These are phyloP conservation scores for Pammene fasciana DNA, from an alignment of 2,888 invertebrate genomes.

Conservation along the genomic window DNA sequence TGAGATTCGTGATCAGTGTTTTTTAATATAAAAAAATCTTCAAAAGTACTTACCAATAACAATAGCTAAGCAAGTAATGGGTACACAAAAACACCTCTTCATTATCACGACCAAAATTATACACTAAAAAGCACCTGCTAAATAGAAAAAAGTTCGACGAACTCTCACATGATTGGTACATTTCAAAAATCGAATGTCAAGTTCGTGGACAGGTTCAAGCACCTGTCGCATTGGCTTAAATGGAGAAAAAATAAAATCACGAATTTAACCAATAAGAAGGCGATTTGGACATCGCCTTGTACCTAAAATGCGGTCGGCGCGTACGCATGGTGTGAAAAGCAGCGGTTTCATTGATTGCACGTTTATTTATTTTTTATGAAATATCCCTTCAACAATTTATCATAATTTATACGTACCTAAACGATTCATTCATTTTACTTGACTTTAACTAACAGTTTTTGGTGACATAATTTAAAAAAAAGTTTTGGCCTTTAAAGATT, in stretches of 20 bases:
- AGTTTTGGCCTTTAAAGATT: no score
- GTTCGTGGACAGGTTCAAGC: conserved; percentile 76
- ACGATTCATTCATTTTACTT: no score
- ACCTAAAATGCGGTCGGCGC: conserved; percentile 43
- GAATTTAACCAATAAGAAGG: conserved; percentile 79
- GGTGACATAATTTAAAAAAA: no score
- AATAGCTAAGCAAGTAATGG: conserved; percentile 16
- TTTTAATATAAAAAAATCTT: background rate
- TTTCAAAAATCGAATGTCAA: conserved; percentile 68
- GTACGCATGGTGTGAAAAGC: conserved; percentile 43
- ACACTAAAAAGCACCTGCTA: conserved; percentile 43
- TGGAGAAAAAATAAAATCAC: conserved; percentile 74
- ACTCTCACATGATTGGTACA: conserved; percentile 51
- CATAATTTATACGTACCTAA: no score
- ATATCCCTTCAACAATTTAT: background rate
- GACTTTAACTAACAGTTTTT: no score
- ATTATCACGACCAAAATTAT: conserved; percentile 14
- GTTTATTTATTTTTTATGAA: background rate
- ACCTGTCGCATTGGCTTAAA: conserved; percentile 64
- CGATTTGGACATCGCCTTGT: conserved; percentile 63
- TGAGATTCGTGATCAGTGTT: background rate
- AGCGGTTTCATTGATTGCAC: conserved; percentile 47
- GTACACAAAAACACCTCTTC: conserved; percentile 10
- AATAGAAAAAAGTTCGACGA: conserved; percentile 59
- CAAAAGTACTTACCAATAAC: background rate